Evolutionary conservation across 2,888 invertebrate genomes (phyloP).

Genomic region (Tetanocera ferruginea): DNA sequence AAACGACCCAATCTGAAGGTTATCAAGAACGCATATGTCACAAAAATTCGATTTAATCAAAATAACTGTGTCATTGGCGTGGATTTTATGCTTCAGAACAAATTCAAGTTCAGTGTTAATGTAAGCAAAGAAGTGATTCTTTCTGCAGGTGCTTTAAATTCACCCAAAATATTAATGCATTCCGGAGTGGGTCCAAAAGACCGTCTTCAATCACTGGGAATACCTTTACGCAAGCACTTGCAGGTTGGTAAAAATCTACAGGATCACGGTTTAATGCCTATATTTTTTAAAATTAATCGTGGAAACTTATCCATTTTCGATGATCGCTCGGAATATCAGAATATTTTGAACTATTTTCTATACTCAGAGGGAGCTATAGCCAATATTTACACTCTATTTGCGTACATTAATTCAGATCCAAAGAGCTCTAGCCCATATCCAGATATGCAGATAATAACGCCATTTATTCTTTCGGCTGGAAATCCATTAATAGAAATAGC

Average conservation of each 20-base stretch:
- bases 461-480: constrained; percentile 51
- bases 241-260: constrained; percentile 82
- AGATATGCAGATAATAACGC: constrained; percentile 74
- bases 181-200: constrained; percentile 58
- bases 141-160: constrained; percentile 58
- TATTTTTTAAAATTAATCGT: constrained; percentile 64
- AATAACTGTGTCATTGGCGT: constrained; percentile 51
- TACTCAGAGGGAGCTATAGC: constrained; percentile 53
- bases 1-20: constrained; percentile 56
- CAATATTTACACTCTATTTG: constrained; percentile 67
- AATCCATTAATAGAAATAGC: too few species aligned
- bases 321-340: constrained; percentile 26
- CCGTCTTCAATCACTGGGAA: constrained; percentile 48
- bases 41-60: not conserved
- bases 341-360: constrained; percentile 54
- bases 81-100: constrained; percentile 39
- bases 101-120: constrained; percentile 39
- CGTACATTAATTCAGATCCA: constrained; percentile 70
- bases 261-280: constrained; percentile 79
- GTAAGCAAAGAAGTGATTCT: constrained; percentile 56
- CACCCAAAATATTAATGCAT: constrained; percentile 56
- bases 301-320: constrained; percentile 31
- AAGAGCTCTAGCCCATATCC: constrained; percentile 42
- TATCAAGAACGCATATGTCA: constrained; percentile 2
- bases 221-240: constrained; percentile 52